Conservation (phyloP, 2,797 vertebrate genomes). For the Paedocypris micromegethes region DNA sequence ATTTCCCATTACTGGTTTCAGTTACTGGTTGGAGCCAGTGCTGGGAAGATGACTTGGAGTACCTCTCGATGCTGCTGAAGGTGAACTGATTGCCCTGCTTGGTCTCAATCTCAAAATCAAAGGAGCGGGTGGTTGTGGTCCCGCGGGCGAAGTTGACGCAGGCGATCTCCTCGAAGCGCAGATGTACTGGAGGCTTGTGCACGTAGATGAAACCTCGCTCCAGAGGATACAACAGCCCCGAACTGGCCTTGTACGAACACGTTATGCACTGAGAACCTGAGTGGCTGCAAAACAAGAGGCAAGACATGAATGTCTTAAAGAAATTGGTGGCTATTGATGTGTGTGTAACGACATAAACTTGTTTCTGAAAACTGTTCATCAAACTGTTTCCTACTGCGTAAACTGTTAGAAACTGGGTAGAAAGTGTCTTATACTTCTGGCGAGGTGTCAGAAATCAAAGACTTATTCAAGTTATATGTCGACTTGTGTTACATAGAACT, state of each 20-base stretch:
- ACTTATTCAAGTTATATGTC: too few species aligned
- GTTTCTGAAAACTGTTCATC: too few species aligned
- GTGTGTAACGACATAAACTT: too few species aligned
- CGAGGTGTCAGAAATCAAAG: too few species aligned
- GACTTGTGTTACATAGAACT: too few species aligned
- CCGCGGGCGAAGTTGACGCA: conserved; percentile 93
- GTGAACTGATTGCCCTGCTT: conserved; percentile 95
- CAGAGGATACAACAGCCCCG: conserved; percentile 89
- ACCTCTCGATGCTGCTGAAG: conserved; percentile 98
- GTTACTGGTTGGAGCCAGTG: too few species aligned
- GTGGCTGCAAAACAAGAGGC: conserved; percentile 66
- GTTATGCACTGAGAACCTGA: conserved; percentile 96
- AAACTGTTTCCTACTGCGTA: too few species aligned
- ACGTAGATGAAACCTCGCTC: conserved; percentile 97
- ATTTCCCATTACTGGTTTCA: conserved; percentile 8
- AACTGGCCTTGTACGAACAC: conserved; percentile 95
- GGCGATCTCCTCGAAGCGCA: conserved; percentile 94
- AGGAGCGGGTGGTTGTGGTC: conserved; percentile 94
- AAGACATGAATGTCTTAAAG: neutral
- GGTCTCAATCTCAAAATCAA: conserved; percentile 97
- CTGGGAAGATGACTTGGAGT: neutral
- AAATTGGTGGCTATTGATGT: too few species aligned
- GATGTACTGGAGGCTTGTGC: conserved; percentile 92
- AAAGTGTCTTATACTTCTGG: too few species aligned
- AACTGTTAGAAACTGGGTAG: too few species aligned